These are phyloP conservation scores for Periphyllus acericola DNA, from an alignment of 2,888 invertebrate genomes.

Conservation along the genomic window DNA sequence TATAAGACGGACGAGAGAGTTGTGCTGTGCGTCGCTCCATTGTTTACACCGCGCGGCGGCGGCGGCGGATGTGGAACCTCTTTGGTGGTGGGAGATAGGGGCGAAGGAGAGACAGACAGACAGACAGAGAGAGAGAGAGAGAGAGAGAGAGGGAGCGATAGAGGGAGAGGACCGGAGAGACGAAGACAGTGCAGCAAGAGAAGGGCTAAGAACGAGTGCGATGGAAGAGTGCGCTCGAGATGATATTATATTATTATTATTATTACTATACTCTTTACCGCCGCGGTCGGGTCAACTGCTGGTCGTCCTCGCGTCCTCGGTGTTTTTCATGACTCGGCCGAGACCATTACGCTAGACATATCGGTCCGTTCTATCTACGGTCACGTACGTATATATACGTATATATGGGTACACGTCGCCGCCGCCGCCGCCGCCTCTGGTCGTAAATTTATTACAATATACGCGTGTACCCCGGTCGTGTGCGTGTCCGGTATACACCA, in stretches of 20 bases:
- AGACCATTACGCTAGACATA: not conserved
- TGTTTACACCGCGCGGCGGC: not conserved
- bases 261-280: not conserved
- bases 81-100: not conserved
- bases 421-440: constrained; percentile 10
- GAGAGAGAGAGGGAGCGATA: not conserved
- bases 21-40: not conserved
- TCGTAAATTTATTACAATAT: constrained; percentile 27
- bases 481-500: not conserved
- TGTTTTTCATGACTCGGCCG: not conserved
- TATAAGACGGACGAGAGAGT: not conserved
- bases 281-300: constrained; percentile 11
- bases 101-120: not conserved
- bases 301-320: not conserved
- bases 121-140: not conserved
- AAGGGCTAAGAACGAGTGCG: not conserved
- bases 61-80: not conserved
- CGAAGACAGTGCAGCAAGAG: not conserved
- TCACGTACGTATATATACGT: constrained; percentile 6
- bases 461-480: not conserved
- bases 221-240: not conserved
- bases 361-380: constrained; percentile 33
- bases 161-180: not conserved
- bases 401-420: not conserved
- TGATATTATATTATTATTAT: not conserved